A percentile compares a stretch with the other conserved stretches of the same genome.
These are phyloP conservation scores for Puntigrus tetrazona DNA, from an alignment of 2,113 vertebrate genomes.

Conservation along the genomic window DNA sequence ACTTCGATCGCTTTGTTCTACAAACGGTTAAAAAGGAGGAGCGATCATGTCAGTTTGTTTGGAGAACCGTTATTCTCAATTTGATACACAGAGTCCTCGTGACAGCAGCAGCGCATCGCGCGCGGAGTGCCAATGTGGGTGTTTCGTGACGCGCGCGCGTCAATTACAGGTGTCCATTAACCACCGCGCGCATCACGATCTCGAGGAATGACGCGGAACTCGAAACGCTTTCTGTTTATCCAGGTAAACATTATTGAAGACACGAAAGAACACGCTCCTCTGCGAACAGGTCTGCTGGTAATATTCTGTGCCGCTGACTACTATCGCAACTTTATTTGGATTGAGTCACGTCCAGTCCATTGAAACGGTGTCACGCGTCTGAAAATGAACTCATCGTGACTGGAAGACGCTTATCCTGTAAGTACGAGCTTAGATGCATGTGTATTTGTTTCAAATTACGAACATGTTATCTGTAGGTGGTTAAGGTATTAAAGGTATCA, in stretches of 20 bases:
- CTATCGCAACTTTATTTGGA: constrained; percentile 29
- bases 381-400: constrained; percentile 16
- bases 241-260: constrained; percentile 20
- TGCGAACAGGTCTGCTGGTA: neutral
- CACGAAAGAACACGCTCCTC: neutral
- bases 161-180: constrained; percentile 39
- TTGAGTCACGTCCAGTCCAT: constrained; percentile 19
- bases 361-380: constrained; percentile 13
- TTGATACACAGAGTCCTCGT: constrained; percentile 25
- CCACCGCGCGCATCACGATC: constrained; percentile 5
- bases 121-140: neutral
- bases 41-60: constrained; percentile 23
- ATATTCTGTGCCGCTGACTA: neutral
- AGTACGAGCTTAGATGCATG: neutral
- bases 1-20: neutral
- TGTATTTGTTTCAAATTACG: neutral
- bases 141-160: constrained; percentile 34
- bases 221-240: constrained; percentile 13
- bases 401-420: constrained; percentile 14
- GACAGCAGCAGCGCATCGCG: constrained; percentile 17
- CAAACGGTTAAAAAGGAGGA: constrained; percentile 55
- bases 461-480: neutral
- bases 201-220: constrained; percentile 5
- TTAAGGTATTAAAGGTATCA: neutral
- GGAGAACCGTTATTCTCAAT: constrained; percentile 30